phyloP scores from a whole-genome alignment of 2,113 vertebrate species.

The Cricetomys ansorgei region DNA sequence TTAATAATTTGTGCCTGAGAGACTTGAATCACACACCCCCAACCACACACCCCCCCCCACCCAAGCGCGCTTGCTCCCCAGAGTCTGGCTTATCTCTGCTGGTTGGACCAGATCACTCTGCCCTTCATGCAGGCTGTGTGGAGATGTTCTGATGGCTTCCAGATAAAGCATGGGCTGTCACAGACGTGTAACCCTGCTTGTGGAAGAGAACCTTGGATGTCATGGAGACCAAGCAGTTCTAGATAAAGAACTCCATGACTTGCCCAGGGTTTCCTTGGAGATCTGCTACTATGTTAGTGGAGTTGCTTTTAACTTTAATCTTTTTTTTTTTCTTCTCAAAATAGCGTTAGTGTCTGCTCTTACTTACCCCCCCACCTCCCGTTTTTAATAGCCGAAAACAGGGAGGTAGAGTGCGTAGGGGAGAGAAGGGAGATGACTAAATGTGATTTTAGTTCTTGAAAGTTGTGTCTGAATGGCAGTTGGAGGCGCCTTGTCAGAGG shows the following conservation, averaged over 20 bases:
- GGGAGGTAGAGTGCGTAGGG: background rate
- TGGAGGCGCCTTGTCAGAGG: background rate
- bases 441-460: slow-evolving; percentile 14
- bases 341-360: slow-evolving; percentile 19
- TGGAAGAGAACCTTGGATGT: background rate
- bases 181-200: background rate
- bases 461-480: background rate
- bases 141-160: background rate
- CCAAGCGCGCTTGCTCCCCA: no score
- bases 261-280: slow-evolving; percentile 36
- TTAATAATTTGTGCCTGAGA: background rate
- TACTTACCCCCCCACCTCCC: background rate
- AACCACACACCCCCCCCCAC: no score
- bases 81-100: background rate
- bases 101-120: background rate
- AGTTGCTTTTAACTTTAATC: slow-evolving; percentile 58
- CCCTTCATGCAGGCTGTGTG: background rate
- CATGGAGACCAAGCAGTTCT: background rate
- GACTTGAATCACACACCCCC: background rate
- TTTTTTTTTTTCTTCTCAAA: slow-evolving; percentile 15
- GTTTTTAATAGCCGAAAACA: slow-evolving; percentile 18
- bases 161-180: background rate
- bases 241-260: background rate
- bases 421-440: background rate
- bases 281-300: slow-evolving; percentile 38